Percentiles rank a stretch among this genome's conserved stretches.
phyloP scores from a whole-genome alignment of 2,113 vertebrate genomes.

The Nibea coibor region DNA sequence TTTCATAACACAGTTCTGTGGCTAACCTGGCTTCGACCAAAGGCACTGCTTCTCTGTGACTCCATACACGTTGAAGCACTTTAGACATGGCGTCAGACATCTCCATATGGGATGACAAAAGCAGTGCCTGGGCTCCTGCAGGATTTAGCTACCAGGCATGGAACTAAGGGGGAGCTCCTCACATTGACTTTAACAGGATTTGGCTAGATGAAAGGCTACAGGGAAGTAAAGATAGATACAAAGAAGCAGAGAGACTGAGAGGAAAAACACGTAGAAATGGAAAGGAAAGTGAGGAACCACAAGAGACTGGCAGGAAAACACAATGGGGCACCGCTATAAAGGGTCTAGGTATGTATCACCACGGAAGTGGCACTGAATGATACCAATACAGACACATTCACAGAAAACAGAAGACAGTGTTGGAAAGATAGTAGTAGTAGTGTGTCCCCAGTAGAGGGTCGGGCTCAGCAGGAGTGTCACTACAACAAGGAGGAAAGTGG shows the following conservation, averaged over 20 bases:
- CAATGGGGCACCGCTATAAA: slow-evolving; percentile 2
- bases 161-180: slow-evolving; percentile 60
- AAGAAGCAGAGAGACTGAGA: slow-evolving; percentile 24
- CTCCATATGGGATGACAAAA: slow-evolving; percentile 51
- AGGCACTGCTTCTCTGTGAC: slow-evolving; percentile 34
- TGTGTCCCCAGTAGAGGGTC: slow-evolving; percentile 15
- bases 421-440: slow-evolving; percentile 13
- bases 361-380: slow-evolving; percentile 12
- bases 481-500: slow-evolving; percentile 35
- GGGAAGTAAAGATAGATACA: slow-evolving; percentile 42
- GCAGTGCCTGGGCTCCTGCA: slow-evolving; percentile 47
- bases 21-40: slow-evolving; percentile 48
- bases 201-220: slow-evolving; percentile 71
- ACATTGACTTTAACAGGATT: slow-evolving; percentile 74
- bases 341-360: slow-evolving; percentile 12
- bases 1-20: slow-evolving; percentile 26
- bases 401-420: slow-evolving; percentile 1
- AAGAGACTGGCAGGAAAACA: slow-evolving; percentile 14
- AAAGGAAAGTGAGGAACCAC: slow-evolving; percentile 1
- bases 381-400: slow-evolving; percentile 7
- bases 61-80: slow-evolving; percentile 53
- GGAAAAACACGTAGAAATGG: background rate
- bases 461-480: slow-evolving; percentile 39
- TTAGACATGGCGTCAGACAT: slow-evolving; percentile 62
- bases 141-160: slow-evolving; percentile 66